phyloP scores from a whole-genome alignment of 2,797 vertebrate genomes.

The Danio tinwini region DNA sequence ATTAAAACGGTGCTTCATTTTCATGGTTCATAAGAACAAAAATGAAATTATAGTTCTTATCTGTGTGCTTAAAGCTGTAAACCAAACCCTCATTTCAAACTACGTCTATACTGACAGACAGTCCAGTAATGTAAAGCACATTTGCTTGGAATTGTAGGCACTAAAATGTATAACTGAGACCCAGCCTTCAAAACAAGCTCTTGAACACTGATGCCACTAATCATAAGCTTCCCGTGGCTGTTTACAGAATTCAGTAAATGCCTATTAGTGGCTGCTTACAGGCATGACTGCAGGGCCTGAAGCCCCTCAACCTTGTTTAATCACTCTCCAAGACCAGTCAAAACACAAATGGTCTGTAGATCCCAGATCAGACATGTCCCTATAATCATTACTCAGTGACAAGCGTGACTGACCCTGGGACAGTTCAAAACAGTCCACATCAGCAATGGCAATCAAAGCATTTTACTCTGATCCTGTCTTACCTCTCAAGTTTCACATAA shows the following conservation, averaged over 20 bases:
- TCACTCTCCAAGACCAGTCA: slow-evolving; percentile 23
- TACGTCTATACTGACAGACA: not conserved
- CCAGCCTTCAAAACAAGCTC: slow-evolving; percentile 3
- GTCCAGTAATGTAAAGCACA: not conserved
- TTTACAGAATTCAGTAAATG: slow-evolving; percentile 41
- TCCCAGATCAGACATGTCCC: not conserved
- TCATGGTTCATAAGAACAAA: slow-evolving; percentile 32
- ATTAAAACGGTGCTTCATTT: slow-evolving; percentile 43
- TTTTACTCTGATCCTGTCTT: slow-evolving; percentile 16
- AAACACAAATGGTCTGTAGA: slow-evolving; percentile 12
- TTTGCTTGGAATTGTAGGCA: not conserved
- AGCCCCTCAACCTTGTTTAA: slow-evolving; percentile 20
- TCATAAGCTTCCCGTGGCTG: slow-evolving; percentile 28
- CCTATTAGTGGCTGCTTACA: slow-evolving; percentile 41
- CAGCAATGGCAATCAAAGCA: slow-evolving; percentile 35
- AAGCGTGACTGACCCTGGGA: slow-evolving; percentile 36
- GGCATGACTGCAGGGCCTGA: slow-evolving; percentile 23
- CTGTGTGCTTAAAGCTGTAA: not conserved
- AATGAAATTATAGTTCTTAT: not conserved
- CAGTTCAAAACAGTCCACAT: slow-evolving; percentile 12
- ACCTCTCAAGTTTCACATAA: slow-evolving; percentile 36
- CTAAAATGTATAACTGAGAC: not conserved
- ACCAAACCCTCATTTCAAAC: not conserved
- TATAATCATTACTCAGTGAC: not conserved
- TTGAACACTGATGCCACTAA: slow-evolving; percentile 25